These are phyloP conservation scores for Xanthia togata DNA, from an alignment of 2,888 invertebrate genomes.

Conservation along the genomic window DNA sequence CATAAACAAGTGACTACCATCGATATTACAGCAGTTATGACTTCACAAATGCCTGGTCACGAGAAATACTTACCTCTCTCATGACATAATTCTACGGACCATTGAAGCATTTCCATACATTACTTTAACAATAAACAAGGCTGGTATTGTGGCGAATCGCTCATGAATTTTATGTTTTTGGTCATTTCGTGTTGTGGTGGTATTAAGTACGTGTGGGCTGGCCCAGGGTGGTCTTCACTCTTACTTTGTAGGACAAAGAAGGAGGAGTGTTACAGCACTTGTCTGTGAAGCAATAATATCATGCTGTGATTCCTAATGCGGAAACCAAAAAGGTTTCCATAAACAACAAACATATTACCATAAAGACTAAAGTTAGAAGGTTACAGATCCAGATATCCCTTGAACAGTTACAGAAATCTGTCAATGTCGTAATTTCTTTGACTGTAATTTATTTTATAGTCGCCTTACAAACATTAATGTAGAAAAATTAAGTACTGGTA, in stretches of 20 bases:
- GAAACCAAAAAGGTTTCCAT: not conserved
- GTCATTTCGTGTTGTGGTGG: constrained; percentile 32
- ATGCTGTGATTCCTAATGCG: not conserved
- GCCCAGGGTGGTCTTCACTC: constrained; percentile 41
- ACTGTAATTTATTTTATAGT: not conserved
- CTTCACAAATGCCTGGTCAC: constrained; percentile 31
- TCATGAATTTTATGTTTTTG: constrained; percentile 49
- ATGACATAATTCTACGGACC: constrained; percentile 27
- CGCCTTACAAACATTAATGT: not conserved
- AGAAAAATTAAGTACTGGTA: not conserved
- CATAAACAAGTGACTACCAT: constrained; percentile 8
- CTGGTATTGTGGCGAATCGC: constrained; percentile 37
- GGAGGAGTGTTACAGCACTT: not conserved
- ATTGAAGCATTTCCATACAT: constrained; percentile 53
- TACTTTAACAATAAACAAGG: constrained; percentile 42
- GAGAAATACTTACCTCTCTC: constrained; percentile 25
- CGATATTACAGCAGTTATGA: constrained; percentile 26
- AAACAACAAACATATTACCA: not conserved
- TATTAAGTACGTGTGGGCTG: constrained; percentile 38
- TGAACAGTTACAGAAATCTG: not conserved
- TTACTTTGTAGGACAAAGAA: constrained; percentile 41
- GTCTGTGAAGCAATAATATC: constrained; percentile 5
- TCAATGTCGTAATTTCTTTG: not conserved
- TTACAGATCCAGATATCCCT: not conserved
- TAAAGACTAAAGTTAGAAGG: not conserved